A percentile compares a stretch with the other conserved stretches of the same genome.
Conservation (phyloP, 1,140 invertebrate genomes). For the Leptonema lineaticorne region DNA sequence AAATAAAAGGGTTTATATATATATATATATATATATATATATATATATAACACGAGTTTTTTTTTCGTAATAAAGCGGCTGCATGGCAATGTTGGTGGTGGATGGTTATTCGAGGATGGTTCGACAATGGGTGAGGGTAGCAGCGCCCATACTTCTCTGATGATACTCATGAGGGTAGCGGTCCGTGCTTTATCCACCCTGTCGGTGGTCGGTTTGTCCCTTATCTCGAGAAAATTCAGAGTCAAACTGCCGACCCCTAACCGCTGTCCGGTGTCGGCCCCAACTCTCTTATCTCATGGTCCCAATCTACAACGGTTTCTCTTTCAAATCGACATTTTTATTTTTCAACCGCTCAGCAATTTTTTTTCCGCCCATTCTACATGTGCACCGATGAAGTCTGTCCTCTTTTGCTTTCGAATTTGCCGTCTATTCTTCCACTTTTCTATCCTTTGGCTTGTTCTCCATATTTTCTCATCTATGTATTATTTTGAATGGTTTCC, state of each 20-base stretch:
- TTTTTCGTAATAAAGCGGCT: no score
- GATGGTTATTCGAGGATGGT: neutral
- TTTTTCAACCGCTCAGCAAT: constrained; percentile 14
- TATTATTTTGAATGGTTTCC: no score
- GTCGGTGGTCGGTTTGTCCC: neutral
- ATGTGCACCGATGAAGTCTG: no score
- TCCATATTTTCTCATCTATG: no score
- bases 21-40: neutral
- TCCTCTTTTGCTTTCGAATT: no score
- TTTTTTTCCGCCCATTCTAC: neutral
- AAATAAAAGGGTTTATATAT: neutral
- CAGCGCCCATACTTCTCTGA: no score
- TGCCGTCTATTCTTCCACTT: no score
- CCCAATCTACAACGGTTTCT: neutral
- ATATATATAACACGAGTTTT: no score
- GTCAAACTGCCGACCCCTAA: constrained; percentile 5
- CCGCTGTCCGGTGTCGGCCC: neutral
- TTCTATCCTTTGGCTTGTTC: no score
- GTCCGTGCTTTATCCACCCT: constrained; percentile 11
- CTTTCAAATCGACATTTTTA: constrained; percentile 15
- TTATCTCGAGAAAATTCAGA: constrained; percentile 16
- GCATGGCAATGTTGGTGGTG: neutral
- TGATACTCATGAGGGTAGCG: neutral
- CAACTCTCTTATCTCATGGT: neutral
- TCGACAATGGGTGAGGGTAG: neutral